Evolutionary conservation across 2,888 invertebrate genomes (phyloP).

Genomic region (Galerucella pusilla): DNA sequence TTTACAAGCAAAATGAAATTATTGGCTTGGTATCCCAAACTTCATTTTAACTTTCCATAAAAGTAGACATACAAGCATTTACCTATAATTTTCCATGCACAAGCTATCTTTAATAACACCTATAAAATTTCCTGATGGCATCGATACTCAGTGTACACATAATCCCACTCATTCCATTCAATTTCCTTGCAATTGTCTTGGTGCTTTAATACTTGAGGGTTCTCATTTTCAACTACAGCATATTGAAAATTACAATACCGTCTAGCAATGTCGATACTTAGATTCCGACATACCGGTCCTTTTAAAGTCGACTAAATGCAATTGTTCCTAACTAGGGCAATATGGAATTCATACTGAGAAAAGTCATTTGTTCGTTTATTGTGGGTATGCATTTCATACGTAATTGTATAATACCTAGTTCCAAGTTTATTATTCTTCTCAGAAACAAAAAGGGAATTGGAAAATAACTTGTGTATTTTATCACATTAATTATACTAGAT

Average conservation of each 20-base stretch:
- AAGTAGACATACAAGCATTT: not conserved
- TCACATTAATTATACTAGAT: too few species aligned
- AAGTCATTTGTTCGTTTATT: not conserved
- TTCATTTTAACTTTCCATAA: too few species aligned
- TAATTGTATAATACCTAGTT: too few species aligned
- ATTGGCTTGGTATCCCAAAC: too few species aligned
- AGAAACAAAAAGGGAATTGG: too few species aligned
- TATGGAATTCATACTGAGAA: not conserved
- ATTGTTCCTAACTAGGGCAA: not conserved
- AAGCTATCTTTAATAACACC: not conserved
- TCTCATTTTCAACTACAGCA: conserved; percentile 41
- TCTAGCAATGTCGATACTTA: conserved; percentile 45
- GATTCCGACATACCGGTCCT: conserved; percentile 27
- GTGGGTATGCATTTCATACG: too few species aligned
- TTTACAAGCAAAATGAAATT: too few species aligned
- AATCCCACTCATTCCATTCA: conserved; percentile 41
- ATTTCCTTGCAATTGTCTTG: conserved; percentile 42
- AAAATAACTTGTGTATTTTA: too few species aligned
- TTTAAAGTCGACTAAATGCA: conserved; percentile 34
- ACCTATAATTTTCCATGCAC: not conserved
- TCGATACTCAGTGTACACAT: conserved; percentile 31
- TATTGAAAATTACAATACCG: conserved; percentile 46
- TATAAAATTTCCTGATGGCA: conserved; percentile 4
- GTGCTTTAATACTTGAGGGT: conserved; percentile 39
- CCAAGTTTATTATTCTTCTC: too few species aligned